Evolutionary conservation across 2,888 invertebrate genomes (phyloP), one percentile per base, ranked within the genome.

Genomic region (Lasioglossum lativentre): DNA sequence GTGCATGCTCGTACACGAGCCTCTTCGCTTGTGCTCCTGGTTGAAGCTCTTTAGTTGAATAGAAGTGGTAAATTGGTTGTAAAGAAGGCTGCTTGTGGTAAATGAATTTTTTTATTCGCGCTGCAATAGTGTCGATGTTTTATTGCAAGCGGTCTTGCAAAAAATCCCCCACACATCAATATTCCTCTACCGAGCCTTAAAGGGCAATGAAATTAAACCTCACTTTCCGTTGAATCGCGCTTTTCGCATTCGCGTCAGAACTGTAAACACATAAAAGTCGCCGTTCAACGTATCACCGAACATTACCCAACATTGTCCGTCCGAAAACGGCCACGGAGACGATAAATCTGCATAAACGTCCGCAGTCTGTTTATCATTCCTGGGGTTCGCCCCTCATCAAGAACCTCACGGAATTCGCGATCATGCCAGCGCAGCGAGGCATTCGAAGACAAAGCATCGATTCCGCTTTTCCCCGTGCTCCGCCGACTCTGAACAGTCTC

Each of bases 401-500:
- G 68, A 68, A 38, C 68, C 70, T 47, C 70, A 82, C 63, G 34
- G 70, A 75, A 75, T 52, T 52, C 78, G 78, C 63, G 42, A 40
- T 70, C 70, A 66, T 66, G 34, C 66, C 38, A 10, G 45, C n/a
- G n/a, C n/a, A 45, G 27, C 19, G 70, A 40, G 40, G 40, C 38
- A 40, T 40, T 70, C 40, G 63, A 12, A 30, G 63, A 34, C 27
- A 63, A 12, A 40, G 59, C 40, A 71, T 42, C 40, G 71, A 23
- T 76, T 77, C 77, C 68, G 38, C 68, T 38, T 68, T 68, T 68
- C 68, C 34, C 68, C 68, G 68, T 68, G 34, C 68, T 34, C 19
- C 63, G 63, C 34, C 63, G 63, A 30, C 63, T 30, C 63, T 27
- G 63, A 42, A n/a, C 42, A n/a, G 70, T 34, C 14, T 19, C 47